Evolutionary conservation across 1,140 invertebrate species (phyloP).

Genomic region (Meteorus sp.): DNA sequence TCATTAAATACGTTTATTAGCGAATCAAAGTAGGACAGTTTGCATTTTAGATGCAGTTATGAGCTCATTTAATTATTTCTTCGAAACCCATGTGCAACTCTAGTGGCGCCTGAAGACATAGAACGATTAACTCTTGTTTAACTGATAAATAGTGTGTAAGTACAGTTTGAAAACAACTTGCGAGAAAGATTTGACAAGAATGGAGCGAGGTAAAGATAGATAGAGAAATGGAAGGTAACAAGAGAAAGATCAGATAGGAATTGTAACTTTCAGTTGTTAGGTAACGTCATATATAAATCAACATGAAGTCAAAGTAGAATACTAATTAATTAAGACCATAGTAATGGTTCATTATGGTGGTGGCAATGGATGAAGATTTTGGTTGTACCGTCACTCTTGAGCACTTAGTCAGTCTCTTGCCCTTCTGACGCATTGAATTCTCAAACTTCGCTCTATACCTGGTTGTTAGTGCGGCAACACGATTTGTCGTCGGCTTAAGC

Average conservation of each 20-base stretch:
- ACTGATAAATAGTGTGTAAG: no score
- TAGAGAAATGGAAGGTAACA: background rate
- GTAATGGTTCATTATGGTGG: constrained; percentile 13
- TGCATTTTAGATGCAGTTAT: no score
- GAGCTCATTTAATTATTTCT: no score
- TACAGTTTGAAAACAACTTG: no score
- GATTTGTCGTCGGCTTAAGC: constrained; percentile 43
- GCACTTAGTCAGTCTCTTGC: background rate
- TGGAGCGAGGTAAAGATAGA: background rate
- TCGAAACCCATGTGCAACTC: no score
- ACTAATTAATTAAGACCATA: constrained; percentile 17
- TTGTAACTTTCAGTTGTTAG: constrained; percentile 1
- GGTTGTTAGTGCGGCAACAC: constrained; percentile 45
- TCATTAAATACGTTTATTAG: no score
- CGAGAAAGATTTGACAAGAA: background rate
- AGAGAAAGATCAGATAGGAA: background rate
- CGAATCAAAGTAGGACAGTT: no score
- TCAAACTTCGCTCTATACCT: constrained; percentile 22
- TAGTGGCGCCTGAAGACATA: no score
- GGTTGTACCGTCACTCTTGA: background rate
- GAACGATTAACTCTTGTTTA: no score
- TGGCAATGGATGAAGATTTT: constrained; percentile 12
- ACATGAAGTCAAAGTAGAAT: constrained; percentile 15
- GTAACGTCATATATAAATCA: constrained; percentile 8
- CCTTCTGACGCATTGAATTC: constrained; percentile 28